Conservation (phyloP, 2,797 vertebrate genomes). For the Iguana delicatissima region DNA sequence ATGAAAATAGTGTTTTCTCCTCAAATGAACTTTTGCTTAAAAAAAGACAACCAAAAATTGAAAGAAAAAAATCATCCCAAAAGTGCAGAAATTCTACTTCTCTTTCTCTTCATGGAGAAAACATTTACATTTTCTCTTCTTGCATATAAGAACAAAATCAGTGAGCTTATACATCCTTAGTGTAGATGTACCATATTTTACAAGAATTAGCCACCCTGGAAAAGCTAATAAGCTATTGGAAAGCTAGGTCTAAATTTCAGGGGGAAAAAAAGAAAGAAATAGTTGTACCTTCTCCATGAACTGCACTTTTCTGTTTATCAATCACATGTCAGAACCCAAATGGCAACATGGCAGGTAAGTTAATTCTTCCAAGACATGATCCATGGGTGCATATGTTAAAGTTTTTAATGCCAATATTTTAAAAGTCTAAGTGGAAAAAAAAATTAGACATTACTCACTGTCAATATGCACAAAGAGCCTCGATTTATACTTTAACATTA, state of each 20-base stretch:
- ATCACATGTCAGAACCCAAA: background rate
- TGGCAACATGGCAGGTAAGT: background rate
- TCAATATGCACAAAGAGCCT: conserved; percentile 6
- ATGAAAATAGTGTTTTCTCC: too few species aligned
- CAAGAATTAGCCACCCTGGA: background rate
- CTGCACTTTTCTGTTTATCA: too few species aligned
- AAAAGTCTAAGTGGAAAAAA: background rate
- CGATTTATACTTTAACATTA: background rate
- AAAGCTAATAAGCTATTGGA: background rate
- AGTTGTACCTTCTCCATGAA: background rate
- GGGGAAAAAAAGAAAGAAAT: background rate
- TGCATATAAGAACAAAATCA: too few species aligned
- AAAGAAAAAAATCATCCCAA: too few species aligned
- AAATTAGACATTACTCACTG: conserved; percentile 4
- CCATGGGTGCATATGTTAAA: background rate
- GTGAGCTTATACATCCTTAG: too few species aligned
- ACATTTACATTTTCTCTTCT: too few species aligned
- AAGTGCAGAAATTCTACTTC: too few species aligned
- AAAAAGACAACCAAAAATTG: too few species aligned
- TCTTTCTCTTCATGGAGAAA: too few species aligned
- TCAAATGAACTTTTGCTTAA: too few species aligned
- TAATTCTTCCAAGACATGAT: background rate
- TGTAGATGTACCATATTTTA: too few species aligned
- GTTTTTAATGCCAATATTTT: background rate
- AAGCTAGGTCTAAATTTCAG: background rate